Percentiles rank a stretch among this genome's conserved stretches.
Evolutionary conservation across 2,113 vertebrate genomes (phyloP).

Genomic region (Ptilorrhoa leucosticta): DNA sequence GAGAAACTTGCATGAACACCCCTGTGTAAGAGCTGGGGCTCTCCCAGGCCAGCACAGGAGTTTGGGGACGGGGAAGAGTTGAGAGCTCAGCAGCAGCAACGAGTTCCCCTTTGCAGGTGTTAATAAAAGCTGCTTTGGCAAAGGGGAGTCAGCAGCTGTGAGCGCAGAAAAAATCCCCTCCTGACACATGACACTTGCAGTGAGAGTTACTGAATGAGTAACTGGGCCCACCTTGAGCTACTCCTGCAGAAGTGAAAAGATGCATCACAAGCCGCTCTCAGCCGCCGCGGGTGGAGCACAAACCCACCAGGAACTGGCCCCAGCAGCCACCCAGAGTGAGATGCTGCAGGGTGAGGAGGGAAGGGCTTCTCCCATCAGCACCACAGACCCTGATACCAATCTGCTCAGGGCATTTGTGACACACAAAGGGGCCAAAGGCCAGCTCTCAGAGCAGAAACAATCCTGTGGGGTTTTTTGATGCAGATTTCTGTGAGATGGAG

Average conservation of each 20-base stretch:
- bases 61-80: fast-evolving
- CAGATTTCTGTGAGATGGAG: neutral
- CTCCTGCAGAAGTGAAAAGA: neutral
- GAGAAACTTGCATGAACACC: neutral
- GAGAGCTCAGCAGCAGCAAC: neutral
- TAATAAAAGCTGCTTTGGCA: neutral
- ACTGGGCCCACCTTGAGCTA: neutral
- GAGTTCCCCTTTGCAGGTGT: neutral
- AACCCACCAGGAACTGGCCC: fast-evolving
- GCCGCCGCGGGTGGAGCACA: fast-evolving
- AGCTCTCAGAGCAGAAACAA: neutral
- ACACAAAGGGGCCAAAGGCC: fast-evolving
- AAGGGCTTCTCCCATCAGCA: neutral
- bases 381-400: neutral
- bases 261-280: fast-evolving
- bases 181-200: neutral
- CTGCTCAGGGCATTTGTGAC: neutral
- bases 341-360: neutral
- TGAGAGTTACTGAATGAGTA: neutral
- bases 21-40: neutral
- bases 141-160: fast-evolving
- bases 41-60: fast-evolving
- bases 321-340: neutral
- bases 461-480: fast-evolving
- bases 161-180: neutral